These are phyloP conservation scores for Semotilus atromaculatus DNA, from an alignment of 2,797 vertebrate genomes.

Conservation along the genomic window DNA sequence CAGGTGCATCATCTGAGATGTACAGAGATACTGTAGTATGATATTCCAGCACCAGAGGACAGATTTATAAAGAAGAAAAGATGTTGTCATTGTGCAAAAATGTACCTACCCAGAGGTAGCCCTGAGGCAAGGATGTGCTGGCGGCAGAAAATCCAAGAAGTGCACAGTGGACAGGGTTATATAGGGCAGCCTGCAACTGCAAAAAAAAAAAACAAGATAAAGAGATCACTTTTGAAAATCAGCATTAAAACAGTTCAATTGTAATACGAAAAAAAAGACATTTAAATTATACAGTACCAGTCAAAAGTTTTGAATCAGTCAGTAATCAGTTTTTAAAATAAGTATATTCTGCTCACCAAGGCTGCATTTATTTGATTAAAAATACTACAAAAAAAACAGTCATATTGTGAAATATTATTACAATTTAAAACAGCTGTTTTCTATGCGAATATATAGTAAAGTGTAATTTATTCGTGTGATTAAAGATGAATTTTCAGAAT, in stretches of 20 bases:
- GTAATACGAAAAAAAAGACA: not conserved
- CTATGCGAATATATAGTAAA: no score
- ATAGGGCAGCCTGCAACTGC: slow-evolving; percentile 82
- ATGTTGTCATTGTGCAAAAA: slow-evolving; percentile 15
- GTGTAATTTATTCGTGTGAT: no score
- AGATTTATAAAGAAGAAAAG: slow-evolving; percentile 3
- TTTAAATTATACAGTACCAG: not conserved
- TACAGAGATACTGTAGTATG: not conserved
- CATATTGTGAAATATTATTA: no score
- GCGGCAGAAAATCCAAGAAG: slow-evolving; percentile 86
- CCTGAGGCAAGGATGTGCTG: slow-evolving; percentile 88
- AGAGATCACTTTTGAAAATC: not conserved
- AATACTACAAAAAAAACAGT: no score
- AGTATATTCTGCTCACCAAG: no score
- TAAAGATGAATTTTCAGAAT: no score
- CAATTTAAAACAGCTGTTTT: no score
- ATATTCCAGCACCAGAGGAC: not conserved
- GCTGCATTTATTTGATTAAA: no score
- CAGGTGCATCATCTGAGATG: not conserved
- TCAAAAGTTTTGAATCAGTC: no score
- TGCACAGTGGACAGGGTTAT: slow-evolving; percentile 86
- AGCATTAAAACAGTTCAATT: not conserved
- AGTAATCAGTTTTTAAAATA: no score
- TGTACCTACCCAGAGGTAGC: slow-evolving; percentile 90
- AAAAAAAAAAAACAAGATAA: slow-evolving; percentile 35